These are phyloP conservation scores for Melanitta fusca DNA, from an alignment of 2,797 vertebrate species.

Conservation along the genomic window DNA sequence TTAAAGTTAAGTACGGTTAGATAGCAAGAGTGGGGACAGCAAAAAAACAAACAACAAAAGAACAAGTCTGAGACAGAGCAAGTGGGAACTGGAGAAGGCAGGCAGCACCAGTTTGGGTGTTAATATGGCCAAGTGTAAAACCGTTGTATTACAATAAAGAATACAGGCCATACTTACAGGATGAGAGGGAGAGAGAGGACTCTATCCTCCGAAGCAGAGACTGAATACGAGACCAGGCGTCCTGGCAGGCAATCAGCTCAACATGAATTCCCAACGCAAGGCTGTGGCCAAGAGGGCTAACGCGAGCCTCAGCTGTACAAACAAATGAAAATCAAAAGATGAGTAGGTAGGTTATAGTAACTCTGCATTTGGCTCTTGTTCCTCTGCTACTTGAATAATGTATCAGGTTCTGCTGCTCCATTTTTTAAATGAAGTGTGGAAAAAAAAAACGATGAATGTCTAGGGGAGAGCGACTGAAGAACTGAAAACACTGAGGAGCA, in stretches of 20 bases:
- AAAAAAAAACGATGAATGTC: neutral
- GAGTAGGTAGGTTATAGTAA: slow-evolving; percentile 26
- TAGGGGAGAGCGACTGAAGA: neutral
- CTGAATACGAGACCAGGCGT: slow-evolving; percentile 18
- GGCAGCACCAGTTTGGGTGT: neutral
- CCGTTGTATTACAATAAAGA: neutral
- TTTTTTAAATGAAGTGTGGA: neutral
- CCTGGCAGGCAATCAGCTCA: slow-evolving; percentile 51
- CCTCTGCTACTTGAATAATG: neutral
- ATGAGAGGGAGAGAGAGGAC: slow-evolving; percentile 72
- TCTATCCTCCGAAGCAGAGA: slow-evolving; percentile 67
- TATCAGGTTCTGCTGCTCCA: neutral
- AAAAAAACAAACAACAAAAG: neutral
- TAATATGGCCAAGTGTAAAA: slow-evolving; percentile 2
- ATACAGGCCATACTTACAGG: slow-evolving; percentile 56
- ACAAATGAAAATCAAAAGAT: slow-evolving; percentile 61
- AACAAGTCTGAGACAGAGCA: neutral
- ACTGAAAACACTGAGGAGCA: neutral
- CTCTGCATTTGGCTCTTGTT: neutral
- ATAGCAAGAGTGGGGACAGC: neutral
- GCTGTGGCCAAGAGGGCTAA: slow-evolving; percentile 54
- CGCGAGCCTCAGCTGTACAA: slow-evolving; percentile 42
- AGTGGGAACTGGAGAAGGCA: neutral
- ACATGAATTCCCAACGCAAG: slow-evolving; percentile 58
- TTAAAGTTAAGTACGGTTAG: neutral